Base-by-base conservation (phyloP, 2,888 invertebrate species). In the Seira ritae region DNA sequence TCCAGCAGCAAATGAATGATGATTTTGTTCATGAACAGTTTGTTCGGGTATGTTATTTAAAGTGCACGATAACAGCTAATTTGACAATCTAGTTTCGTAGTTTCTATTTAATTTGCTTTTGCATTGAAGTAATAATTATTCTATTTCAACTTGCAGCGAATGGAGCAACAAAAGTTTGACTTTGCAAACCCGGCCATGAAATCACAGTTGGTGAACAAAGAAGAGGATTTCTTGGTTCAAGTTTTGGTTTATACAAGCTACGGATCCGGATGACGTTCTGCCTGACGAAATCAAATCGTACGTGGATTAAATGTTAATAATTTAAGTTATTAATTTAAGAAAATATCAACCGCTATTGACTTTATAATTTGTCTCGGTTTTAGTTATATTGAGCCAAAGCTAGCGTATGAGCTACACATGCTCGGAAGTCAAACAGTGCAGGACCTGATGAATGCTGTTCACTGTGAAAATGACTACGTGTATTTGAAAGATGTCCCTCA, bases 401-500 rank as follows among this genome's bases (percentile, higher is more conserved):
- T 83, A 17, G 84, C 85, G 10, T 80, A 84, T 69, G 93, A 94
- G 85, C 92, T 94, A 84, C 90, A 93, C 12, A 92, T 95, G 0
- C 91, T 94, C n/a, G 95, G 95, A 0, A 91, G 92, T 19, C 95
- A 95, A 90, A 92, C 92, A 23, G 91, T 98, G 85, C 92, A 93
- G n/a, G 93, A 94, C 68, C 91, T 98, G 55, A 92, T 95, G 1
- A 96, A 96, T 90, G 92, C 93, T 87, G 94, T 97, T 86, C 91
- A 92, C 19, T 98, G 98, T 90, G 90, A 93, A 70, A 94, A 95
- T 86, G 96, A 97, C 90, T 89, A 90, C 22, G 89, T 90, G 4
- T 89, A 91, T 10, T 89, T 90, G n/a, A 91, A 91, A 50, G 92
- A 92, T 77, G 90, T 90, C 75, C 69, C 84, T 12, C 79, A 86